Conservation (phyloP, 2,888 invertebrate genomes). For the Nezara viridula region DNA sequence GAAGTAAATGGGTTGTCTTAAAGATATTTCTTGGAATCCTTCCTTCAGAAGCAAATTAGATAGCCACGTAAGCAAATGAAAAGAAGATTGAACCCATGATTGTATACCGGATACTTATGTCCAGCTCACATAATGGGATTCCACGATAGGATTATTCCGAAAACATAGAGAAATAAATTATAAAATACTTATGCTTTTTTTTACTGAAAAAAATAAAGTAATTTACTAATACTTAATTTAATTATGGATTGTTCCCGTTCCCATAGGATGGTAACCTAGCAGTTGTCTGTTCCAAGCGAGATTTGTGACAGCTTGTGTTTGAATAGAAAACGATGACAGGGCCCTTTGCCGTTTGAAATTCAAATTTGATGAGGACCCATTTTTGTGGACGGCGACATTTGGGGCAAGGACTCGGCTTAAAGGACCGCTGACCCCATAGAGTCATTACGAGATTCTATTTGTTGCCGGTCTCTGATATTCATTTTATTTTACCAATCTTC, state of each 20-base stretch:
- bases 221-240: too few species aligned
- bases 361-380: slow-evolving; percentile 19
- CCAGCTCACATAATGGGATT: too few species aligned
- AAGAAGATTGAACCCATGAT: too few species aligned
- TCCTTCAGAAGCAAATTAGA: too few species aligned
- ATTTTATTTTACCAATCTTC: background rate
- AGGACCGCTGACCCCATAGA: background rate
- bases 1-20: too few species aligned
- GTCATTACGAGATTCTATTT: background rate
- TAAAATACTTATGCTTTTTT: too few species aligned
- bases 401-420: background rate
- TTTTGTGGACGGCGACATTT: slow-evolving; percentile 30
- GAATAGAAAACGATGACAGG: slow-evolving; percentile 11
- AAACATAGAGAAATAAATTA: too few species aligned
- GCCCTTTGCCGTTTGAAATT: background rate
- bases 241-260: background rate
- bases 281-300: background rate
- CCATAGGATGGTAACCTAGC: background rate
- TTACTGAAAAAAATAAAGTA: too few species aligned
- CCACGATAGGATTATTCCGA: too few species aligned
- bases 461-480: background rate
- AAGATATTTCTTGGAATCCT: too few species aligned
- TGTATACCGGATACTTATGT: too few species aligned
- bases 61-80: too few species aligned
- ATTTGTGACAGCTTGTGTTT: background rate